Evolutionary conservation across 2,888 invertebrate species (phyloP), one percentile per base, ranked within the genome.

Genomic region (Drosophila mimetica): DNA sequence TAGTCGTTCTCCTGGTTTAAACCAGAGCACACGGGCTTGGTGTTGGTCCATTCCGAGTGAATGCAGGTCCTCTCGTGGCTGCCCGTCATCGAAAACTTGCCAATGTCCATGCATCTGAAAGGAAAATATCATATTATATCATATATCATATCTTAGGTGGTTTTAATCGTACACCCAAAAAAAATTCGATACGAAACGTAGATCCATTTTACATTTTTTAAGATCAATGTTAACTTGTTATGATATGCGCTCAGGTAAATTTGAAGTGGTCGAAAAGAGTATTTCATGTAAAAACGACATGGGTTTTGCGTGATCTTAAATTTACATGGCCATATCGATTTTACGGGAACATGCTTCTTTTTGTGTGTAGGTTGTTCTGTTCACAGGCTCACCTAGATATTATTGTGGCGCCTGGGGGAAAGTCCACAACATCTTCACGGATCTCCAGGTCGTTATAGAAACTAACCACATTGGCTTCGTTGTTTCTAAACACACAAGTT

Each of bases 1-100:
- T 97, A 97, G 88, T 97, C 96, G 79, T 96, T 96, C 89, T 96
- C 95, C 89, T 97, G 97, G 87, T 96, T 97, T 0, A 97, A 93
- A 1, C 97, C 97, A 77, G 94, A 94, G 89, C 97, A 97, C 1
- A 94, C 93, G 0, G 97, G 96, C 83, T 95, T 95, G 5, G 93
- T 93, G 1, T 96, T 96, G 52, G 96, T 95, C 97, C 97, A 97
- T 42, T 95, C 94, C 0, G 96, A 96, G 41, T 95, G 95, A 53
- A 95, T 93, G 88, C 97, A 97, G 59, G 94, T 93, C 13, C 96
- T 92, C 1, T 93, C 93, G 73, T 94, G 94, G 0, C 95, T 95
- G 0, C 97, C 97, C n/a, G 94, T 93, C 93, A 97, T 94, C 0
- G 94, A 94, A 89, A 95, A 97, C 91, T 97, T 97, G n/a, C 97